Conservation (phyloP, 2,797 vertebrate species). For the Amazonetta brasiliensis region DNA sequence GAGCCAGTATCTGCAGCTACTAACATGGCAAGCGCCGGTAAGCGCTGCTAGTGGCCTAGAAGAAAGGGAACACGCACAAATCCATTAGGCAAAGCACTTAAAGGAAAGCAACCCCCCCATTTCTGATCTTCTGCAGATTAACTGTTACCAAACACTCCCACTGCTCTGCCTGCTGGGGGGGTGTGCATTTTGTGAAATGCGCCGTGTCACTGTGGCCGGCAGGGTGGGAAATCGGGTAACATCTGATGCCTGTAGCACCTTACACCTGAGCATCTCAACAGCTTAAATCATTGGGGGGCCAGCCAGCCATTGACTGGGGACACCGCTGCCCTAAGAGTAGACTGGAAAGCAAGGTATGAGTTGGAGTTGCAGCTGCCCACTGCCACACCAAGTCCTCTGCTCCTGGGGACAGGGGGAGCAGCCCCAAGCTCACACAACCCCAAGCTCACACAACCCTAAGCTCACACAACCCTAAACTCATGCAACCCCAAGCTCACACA, state of each 20-base stretch:
- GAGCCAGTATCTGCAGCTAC: not conserved
- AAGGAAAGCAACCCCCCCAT: not conserved
- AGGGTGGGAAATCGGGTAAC: not conserved
- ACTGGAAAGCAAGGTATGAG: fast-evolving
- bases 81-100: not conserved
- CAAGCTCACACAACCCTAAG: fast-evolving
- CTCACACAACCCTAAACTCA: fast-evolving
- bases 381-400: not conserved
- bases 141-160: not conserved
- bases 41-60: not conserved
- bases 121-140: not conserved
- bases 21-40: not conserved
- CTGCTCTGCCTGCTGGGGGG: not conserved
- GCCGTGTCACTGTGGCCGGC: not conserved
- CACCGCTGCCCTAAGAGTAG: not conserved
- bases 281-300: not conserved
- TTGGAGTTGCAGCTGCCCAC: not conserved
- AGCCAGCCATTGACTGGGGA: not conserved
- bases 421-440: not conserved
- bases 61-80: not conserved
- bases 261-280: not conserved
- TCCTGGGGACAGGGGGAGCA: fast-evolving
- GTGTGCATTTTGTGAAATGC: not conserved
- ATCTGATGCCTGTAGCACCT: not conserved
- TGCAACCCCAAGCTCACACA: fast-evolving